Evolutionary conservation across 2,113 vertebrate genomes (phyloP), one percentile per base, ranked within the genome.

Genomic region (Capreolus pygargus): DNA sequence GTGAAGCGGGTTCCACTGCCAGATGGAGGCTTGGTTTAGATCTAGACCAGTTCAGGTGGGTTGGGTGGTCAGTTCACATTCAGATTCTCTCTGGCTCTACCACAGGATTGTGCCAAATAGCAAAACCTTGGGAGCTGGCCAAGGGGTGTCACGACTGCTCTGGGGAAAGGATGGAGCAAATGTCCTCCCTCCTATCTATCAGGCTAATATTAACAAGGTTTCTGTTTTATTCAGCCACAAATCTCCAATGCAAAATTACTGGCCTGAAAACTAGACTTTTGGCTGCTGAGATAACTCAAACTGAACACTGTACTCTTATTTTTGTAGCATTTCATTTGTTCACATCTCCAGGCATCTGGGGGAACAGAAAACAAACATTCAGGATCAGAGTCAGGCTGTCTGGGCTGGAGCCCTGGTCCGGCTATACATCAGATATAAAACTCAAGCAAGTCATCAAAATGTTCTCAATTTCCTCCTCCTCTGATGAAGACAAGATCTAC

Each of bases 271-370:
- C 19, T 1, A 57, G 67, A 61, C 19, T 70, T 60, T 85, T 12
- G 87, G 64, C 39, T 94, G 43, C 28, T 90, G 61, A 87, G 81
- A 86, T 2, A 87, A 78, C 28, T 67, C 47, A 87, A 33, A 9
- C 14, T 95, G 47, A 92, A 21, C 64, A 33, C 6, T 94, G 67
- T 27, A 93, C 91, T 97, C 58, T 95, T 94, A 94, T 58, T 78
- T 43, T 74, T 47, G 1, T 14, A 55, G 33, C 30, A 52, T 83
- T 93, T 94, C 2, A 33, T 25, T 60, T 64, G 92, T 60, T 83
- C 81, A 79, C 39, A 97, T 95, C 92, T 94, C 91, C 74, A 96
- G 79, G 79, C 17, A 52, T n/a, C 3, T 25, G 43, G 76, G 76
- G 43, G 14, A 61, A 78, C 2, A 13, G 45, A 74, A 84, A 96